Base-by-base conservation (phyloP, 2,113 vertebrate genomes). In the Vanacampus margaritifer region DNA sequence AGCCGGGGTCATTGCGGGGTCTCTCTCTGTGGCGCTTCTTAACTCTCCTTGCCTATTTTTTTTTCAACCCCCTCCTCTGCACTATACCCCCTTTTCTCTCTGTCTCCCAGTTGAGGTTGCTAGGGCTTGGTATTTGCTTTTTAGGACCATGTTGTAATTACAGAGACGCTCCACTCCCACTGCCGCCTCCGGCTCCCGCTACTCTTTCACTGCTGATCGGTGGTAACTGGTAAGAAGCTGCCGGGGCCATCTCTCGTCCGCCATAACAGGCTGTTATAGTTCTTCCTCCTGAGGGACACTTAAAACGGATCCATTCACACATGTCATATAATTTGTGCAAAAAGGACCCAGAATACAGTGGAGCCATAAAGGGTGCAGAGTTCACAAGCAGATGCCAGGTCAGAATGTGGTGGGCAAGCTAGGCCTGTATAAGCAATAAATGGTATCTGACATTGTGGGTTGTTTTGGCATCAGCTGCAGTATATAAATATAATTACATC, bases 51-150 rank as follows among this genome's bases (percentile, higher is more conserved):
- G 78, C 82, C 79, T 77, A 84, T 78, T 81, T 83, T 79, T 80
- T 80, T 80, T 74, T 69, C 76, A 67, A 59, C 66, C 73, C 78
- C 84, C 82, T 78, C 79, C 78, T 70, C 68, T 74, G 48, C 64
- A 21, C 69, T 77, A n/a, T 75, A 69, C 67, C 39, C 43, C 67
- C 68, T 71, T 79, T 76, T 81, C 65, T 76, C 76, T 78, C 77
- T 80, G 80, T 85, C 79, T 84, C 82, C 85, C 83, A 68, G 79
- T 82, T 76, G 87, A 84, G 86, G 93, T 94, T 94, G 92, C 91
- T 79, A 91, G 87, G 92, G 91, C 69, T 92, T 88, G 92, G 91
- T 90, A 93, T 94, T 91, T 93, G 86, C 84, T 83, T 90, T 91
- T 91, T 80, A 89, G 85, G 89, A 83, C 91, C 85, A 75, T 90